Evolutionary conservation across 1,140 invertebrate species (phyloP), one percentile per base, ranked within the genome.

Genomic region (Lepidurus arcticus): DNA sequence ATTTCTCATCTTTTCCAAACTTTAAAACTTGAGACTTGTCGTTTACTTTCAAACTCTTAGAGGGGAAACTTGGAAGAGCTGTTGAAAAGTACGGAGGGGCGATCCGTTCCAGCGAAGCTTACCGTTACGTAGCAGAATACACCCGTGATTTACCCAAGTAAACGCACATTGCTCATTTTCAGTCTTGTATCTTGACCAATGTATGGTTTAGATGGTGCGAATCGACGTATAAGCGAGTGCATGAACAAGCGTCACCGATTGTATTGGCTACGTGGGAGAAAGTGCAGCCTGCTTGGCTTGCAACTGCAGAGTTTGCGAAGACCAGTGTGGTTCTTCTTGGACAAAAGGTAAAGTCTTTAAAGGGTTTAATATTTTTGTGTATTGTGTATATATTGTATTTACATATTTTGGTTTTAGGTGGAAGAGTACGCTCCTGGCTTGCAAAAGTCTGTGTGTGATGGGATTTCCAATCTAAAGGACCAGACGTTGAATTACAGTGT

Each of bases 371-470:
- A 34, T 34, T 34, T 34, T 34, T 4, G 34, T 3, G 3, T 4
- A 34, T 34, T 4, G 34, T 3, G 3, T 4, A 34, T 34, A 34
- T 4, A 34, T 34, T 34, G n/a, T 65, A 21, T 21, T 65, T 65
- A 10, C 4, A 47, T 47, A 11, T 65, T 9, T 21, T 21, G 47
- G 21, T n/a, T 65, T 21, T 16, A 65, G 53, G 13, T 65, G 16
- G 53, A 65, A 65, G 53, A 65, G 7, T 65, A 65, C 53, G 53
- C 53, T n/a, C 53, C 53, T 21, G 53, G 53, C 21, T 65, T 65
- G 13, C 53, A 65, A 65, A 21, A 65, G 0, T n/a, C 53, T 7
- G 53, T 16, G 16, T 13, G 53, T 13, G 53, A 65, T 21, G 6
- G 53, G n/a, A 13, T 65, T 13, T 65, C 53, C 21, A 65, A 13